These are phyloP conservation scores for Gnatocerus cornutus DNA, from an alignment of 2,888 invertebrate genomes.

Conservation along the genomic window DNA sequence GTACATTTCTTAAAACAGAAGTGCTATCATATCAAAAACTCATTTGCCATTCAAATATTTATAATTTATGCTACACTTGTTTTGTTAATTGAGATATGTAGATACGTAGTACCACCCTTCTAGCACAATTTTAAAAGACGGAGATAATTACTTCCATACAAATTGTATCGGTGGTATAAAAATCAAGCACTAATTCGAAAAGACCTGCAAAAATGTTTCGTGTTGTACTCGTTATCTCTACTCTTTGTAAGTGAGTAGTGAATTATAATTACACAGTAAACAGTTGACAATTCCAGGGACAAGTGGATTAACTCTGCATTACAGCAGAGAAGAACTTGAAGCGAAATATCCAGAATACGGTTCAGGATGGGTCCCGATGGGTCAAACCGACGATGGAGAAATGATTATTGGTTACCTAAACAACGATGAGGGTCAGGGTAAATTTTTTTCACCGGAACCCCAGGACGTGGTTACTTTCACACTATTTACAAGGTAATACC, in stretches of 20 bases:
- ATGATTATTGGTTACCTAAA: slow-evolving; percentile 60
- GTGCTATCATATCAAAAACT: slow-evolving; percentile 26
- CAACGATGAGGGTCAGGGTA: slow-evolving; percentile 57
- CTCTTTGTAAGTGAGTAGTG: neutral
- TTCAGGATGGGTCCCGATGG: slow-evolving; percentile 71
- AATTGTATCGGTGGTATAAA: slow-evolving; percentile 22
- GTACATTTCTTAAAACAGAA: slow-evolving; percentile 2
- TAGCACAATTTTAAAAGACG: neutral
- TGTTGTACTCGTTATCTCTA: neutral
- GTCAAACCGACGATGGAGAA: slow-evolving; percentile 70
- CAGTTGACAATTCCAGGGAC: neutral
- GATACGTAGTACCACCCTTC: neutral
- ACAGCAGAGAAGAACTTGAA: slow-evolving; percentile 41
- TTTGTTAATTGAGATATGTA: slow-evolving; percentile 29
- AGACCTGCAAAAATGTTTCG: slow-evolving; percentile 11
- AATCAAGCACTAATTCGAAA: slow-evolving; percentile 2
- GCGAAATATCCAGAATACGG: slow-evolving; percentile 68
- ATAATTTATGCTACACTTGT: slow-evolving; percentile 8
- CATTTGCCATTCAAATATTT: slow-evolving; percentile 29
- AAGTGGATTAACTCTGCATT: slow-evolving; percentile 12
- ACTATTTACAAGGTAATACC: slow-evolving; percentile 70
- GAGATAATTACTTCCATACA: slow-evolving; percentile 27
- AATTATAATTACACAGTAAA: neutral
- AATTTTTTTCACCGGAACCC: slow-evolving; percentile 47
- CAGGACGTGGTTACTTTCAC: slow-evolving; percentile 71